Percentiles rank a stretch among this genome's conserved stretches.
Conservation (phyloP, 2,113 vertebrate genomes). For the Phyllopteryx taeniolatus region DNA sequence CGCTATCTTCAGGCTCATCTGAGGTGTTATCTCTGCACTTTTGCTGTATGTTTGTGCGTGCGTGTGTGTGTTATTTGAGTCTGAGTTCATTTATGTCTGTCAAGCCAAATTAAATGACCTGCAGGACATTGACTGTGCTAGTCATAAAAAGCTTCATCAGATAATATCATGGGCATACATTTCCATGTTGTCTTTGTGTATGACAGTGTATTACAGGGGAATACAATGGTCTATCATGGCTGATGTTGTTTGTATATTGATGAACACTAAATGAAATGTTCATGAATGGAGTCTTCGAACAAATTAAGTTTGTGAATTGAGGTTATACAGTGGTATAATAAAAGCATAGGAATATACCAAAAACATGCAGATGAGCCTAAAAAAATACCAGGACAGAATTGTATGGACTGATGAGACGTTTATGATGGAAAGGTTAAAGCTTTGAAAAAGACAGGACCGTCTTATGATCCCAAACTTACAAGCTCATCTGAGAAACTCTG, state of each 20-base stretch:
- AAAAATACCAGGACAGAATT: too few species aligned
- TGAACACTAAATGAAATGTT: background rate
- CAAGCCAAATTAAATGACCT: conserved; percentile 30
- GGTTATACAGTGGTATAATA: too few species aligned
- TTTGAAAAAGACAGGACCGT: too few species aligned
- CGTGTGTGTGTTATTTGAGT: background rate
- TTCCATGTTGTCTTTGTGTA: background rate
- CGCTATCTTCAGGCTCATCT: conserved; percentile 25
- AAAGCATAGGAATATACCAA: too few species aligned
- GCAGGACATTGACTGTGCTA: conserved; percentile 15
- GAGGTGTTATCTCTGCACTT: conserved; percentile 6
- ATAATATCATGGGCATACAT: background rate
- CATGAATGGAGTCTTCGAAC: too few species aligned
- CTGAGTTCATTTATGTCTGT: conserved; percentile 25
- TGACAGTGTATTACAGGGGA: too few species aligned
- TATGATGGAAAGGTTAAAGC: too few species aligned
- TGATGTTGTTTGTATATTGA: background rate
- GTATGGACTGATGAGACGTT: too few species aligned
- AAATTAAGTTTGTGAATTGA: too few species aligned
- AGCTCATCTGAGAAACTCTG: too few species aligned
- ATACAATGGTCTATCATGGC: background rate
- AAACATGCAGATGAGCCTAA: too few species aligned
- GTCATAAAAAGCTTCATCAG: background rate
- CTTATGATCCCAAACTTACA: too few species aligned
- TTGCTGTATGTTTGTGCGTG: background rate